phyloP scores from a whole-genome alignment of 2,113 vertebrate species.

The Pseudorectes ferrugineus region DNA sequence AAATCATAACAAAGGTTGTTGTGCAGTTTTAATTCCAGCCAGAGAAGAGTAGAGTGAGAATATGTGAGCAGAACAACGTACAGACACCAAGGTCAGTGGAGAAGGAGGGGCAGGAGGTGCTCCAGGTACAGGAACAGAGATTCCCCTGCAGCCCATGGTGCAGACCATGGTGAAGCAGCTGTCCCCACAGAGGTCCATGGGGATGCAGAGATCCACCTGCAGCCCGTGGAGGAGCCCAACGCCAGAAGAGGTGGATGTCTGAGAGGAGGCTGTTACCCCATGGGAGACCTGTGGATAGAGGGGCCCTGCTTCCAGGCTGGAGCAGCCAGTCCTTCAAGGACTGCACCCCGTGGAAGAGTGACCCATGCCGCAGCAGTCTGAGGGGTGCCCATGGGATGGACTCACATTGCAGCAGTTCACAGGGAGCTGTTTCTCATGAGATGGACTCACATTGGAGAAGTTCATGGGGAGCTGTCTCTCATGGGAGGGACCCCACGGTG shows the following conservation, averaged over 20 bases:
- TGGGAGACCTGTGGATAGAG: accelerated
- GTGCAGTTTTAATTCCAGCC: neutral
- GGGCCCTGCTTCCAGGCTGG: neutral
- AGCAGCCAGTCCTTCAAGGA: neutral
- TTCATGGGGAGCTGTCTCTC: neutral
- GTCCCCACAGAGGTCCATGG: neutral
- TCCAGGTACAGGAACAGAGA: neutral
- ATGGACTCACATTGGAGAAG: accelerated
- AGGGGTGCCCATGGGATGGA: neutral
- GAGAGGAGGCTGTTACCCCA: neutral
- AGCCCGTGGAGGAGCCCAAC: neutral
- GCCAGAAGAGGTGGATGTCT: neutral
- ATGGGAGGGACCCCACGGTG: neutral
- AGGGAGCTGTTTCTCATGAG: neutral
- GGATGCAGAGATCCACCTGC: neutral
- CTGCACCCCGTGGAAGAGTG: neutral
- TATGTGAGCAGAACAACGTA: neutral
- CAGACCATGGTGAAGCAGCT: neutral
- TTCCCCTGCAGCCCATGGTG: neutral
- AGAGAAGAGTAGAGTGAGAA: neutral
- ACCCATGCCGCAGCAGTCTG: neutral
- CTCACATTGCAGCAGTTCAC: neutral
- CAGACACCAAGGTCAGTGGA: neutral
- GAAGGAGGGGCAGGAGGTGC: neutral
- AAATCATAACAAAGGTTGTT: neutral